Evolutionary conservation across 2,888 invertebrate genomes (phyloP), one percentile per base, ranked within the genome.

Genomic region (Eristalis intricaria): DNA sequence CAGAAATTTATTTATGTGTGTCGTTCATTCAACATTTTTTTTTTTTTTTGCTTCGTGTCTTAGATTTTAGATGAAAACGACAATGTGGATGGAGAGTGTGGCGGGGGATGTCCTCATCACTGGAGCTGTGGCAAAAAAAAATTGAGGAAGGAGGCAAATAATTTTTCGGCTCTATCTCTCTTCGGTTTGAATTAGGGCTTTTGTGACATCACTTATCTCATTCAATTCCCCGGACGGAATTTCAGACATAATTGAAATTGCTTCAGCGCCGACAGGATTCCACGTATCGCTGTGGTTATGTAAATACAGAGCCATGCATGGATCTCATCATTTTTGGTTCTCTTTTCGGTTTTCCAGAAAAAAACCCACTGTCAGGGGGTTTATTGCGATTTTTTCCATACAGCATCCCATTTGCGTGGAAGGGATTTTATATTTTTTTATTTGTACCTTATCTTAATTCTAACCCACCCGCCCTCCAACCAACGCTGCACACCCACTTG

Each of bases 131-230:
- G 63, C 63, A 5, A 35, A n/a, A 32, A 0, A 15, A 26, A 13
- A 23, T 11, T 15, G 15, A 29, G 32, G 64, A 64, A 70, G 77
- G 29, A 22, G 60, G 26, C 15, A 26, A n/a, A 43, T 75, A 66
- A 65, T 26, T 71, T 35, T 68, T 68, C 43, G 63, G 43, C 68
- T 81, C 74, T 66, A 81, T 82, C 66, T 82, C 19, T 8, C 23
- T 70, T 10, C 65, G 65, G 65, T 58, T 82, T 76, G 66, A 82
- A 76, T 82, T 82, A 76, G 71, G 82, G 82, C 76, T 66, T 75
- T 82, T 82, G 76, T 70, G 82, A 82, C 82, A 76, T 82, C 70
- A 82, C 70, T 76, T 82, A 82, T 82, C 82, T 76, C 76, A 76
- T 76, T 70, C 76, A 75, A 76, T 71, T 82, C 70, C 82, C 76